Evolutionary conservation across 2,113 vertebrate species (phyloP), one percentile per base, ranked within the genome.

Genomic region (Elephantulus edwardii): DNA sequence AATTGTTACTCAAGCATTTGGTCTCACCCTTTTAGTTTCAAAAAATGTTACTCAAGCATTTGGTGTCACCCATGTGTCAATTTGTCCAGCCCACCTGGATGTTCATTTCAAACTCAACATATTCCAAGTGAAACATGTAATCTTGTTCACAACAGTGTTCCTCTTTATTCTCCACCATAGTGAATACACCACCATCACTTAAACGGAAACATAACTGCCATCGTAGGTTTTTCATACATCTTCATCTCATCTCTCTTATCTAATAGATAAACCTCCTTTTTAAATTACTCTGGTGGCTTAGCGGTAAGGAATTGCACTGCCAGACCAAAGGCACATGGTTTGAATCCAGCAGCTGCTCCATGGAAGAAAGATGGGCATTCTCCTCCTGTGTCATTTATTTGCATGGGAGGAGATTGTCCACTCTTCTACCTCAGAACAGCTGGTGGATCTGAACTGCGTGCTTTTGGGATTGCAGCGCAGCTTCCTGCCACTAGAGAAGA

Each of bases 11-110:
- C 50, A 85, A 74, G 75, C 48, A 88, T 68, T 58, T 80, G 42
- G 40, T 58, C 84, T 80, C 30, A 72, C n/a, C 38, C 48, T n/a
- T n/a, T n/a, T n/a, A n/a, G n/a, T n/a, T n/a, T n/a, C n/a, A n/a
- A 44, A 80, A 88, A 81, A 12, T 64, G 28, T 79, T 70, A 80
- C n/a, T 50, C 50, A 85, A 74, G 75, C 48, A 88, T 68, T 58
- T 80, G 42, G 40, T 58, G 79, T 80, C 30, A 72, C n/a, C 38
- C 48, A 35, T 8, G 13, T 38, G n/a, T 80, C 24, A 35, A 16
- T 20, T 72, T 68, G 48, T 85, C 40, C 52, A 70, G 22, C 20
- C n/a, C 50, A 62, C 68, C 28, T 22, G 28, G 10, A 22, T 56
- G 11, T 50, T 60, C 60, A 80, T 70, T 80, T 68, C 80, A 80